A percentile compares a stretch with the other conserved stretches of the same genome.
Evolutionary conservation across 2,888 invertebrate genomes (phyloP).

Genomic region (Neria commutata): DNA sequence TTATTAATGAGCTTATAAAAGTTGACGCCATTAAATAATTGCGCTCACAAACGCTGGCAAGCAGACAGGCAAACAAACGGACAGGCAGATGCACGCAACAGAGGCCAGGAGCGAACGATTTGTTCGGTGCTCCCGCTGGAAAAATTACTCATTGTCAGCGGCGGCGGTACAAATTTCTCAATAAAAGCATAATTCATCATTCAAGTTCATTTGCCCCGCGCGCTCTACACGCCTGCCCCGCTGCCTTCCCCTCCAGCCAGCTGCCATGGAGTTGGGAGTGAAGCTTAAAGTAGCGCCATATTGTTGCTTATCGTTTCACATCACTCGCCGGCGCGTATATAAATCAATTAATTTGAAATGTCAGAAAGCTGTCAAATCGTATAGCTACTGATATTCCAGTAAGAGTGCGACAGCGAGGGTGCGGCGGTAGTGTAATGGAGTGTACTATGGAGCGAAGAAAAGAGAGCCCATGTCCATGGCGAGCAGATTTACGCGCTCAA

Average conservation of each 20-base stretch:
- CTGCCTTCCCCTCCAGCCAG: constrained; percentile 2
- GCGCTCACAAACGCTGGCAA: background rate
- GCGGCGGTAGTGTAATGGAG: background rate
- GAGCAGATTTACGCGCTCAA: constrained; percentile 42
- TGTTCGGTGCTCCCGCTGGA: too few relatives aligned
- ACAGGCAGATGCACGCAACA: background rate
- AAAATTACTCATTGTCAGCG: constrained; percentile 7
- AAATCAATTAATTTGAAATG: constrained; percentile 59
- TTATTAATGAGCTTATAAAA: constrained; percentile 34
- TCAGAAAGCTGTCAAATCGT: constrained; percentile 56
- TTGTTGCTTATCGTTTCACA: background rate
- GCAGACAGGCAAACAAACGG: background rate
- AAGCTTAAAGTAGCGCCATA: background rate
- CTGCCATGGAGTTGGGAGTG: background rate
- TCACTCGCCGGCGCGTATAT: constrained; percentile 26
- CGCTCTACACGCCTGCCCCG: too few relatives aligned
- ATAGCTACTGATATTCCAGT: constrained; percentile 48
- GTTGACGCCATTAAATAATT: constrained; percentile 32
- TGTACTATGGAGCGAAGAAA: constrained; percentile 9
- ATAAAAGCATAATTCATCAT: background rate
- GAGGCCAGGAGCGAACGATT: too few relatives aligned
- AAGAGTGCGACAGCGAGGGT: constrained; percentile 7
- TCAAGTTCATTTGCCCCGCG: background rate
- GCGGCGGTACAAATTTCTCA: constrained; percentile 5
- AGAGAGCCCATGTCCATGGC: constrained; percentile 39